phyloP scores from a whole-genome alignment of 1,140 invertebrate genomes.

The Cyclina sinensis region DNA sequence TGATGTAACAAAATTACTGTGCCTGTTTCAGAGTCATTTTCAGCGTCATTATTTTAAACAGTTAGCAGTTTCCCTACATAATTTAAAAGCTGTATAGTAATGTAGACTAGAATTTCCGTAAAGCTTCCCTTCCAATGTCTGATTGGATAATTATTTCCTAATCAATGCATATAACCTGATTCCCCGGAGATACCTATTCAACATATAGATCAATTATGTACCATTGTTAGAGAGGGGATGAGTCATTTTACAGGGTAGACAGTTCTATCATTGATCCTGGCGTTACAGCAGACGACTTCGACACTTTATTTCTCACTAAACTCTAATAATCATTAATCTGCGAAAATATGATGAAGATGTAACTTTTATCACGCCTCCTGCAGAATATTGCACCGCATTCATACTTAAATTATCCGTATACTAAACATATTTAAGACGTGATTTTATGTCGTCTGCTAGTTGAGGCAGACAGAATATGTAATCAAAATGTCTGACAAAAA shows the following conservation, averaged over 20 bases:
- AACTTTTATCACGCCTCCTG: neutral
- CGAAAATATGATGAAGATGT: constrained; percentile 19
- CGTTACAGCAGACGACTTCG: neutral
- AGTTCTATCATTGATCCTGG: constrained; percentile 10
- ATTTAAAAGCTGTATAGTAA: constrained; percentile 5
- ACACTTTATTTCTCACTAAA: constrained; percentile 36
- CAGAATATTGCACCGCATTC: neutral
- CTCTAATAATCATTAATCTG: constrained; percentile 15
- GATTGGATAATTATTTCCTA: constrained; percentile 46
- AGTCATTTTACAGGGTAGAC: neutral
- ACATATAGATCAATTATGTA: constrained; percentile 22
- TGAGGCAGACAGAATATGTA: neutral
- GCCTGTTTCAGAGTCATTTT: neutral
- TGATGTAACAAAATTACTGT: no score
- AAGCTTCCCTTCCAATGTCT: neutral
- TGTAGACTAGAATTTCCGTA: neutral
- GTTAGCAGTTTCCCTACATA: neutral
- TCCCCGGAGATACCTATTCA: neutral
- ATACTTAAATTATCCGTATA: neutral
- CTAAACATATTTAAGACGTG: neutral
- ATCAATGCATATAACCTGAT: constrained; percentile 40
- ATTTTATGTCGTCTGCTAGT: constrained; percentile 4
- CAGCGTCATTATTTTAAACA: neutral
- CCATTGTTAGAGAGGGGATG: constrained; percentile 32
- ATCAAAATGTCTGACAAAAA: neutral